Evolutionary conservation across 2,113 vertebrate genomes (phyloP).

Genomic region (Peucedramus taeniatus): DNA sequence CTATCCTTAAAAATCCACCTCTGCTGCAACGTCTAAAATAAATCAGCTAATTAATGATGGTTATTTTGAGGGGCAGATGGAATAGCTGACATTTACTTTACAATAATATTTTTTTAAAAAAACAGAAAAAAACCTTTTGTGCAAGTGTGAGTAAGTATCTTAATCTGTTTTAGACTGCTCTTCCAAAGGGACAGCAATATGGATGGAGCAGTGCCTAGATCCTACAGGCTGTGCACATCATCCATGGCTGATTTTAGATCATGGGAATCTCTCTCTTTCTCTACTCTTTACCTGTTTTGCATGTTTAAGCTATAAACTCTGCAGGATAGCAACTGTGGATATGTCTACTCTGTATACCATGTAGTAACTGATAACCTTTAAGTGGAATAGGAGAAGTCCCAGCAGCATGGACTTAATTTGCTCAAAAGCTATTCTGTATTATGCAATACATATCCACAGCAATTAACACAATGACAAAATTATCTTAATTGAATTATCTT

Average conservation of each 20-base stretch:
- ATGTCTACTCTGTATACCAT: background rate
- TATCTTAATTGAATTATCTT: background rate
- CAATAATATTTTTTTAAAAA: background rate
- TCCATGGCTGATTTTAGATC: background rate
- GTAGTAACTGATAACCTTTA: background rate
- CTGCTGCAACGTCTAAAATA: slow-evolving; percentile 13
- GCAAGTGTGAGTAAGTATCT: background rate
- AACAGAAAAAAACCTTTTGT: background rate
- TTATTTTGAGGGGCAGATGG: slow-evolving; percentile 60
- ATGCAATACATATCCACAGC: background rate
- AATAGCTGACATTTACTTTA: slow-evolving; percentile 53
- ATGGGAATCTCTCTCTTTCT: background rate
- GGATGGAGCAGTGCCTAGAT: background rate
- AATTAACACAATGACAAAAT: background rate
- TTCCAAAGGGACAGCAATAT: background rate
- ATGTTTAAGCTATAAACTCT: background rate
- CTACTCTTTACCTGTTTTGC: background rate
- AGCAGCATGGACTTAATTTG: background rate
- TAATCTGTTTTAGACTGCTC: background rate
- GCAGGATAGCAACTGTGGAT: background rate
- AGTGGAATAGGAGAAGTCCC: background rate
- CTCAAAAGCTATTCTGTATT: background rate
- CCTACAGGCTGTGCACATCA: background rate
- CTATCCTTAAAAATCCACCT: slow-evolving; percentile 41
- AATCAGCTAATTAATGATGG: slow-evolving; percentile 52